Percentiles rank a stretch among this genome's conserved stretches.
phyloP scores from a whole-genome alignment of 2,797 vertebrate genomes.

The Pristis pectinata region DNA sequence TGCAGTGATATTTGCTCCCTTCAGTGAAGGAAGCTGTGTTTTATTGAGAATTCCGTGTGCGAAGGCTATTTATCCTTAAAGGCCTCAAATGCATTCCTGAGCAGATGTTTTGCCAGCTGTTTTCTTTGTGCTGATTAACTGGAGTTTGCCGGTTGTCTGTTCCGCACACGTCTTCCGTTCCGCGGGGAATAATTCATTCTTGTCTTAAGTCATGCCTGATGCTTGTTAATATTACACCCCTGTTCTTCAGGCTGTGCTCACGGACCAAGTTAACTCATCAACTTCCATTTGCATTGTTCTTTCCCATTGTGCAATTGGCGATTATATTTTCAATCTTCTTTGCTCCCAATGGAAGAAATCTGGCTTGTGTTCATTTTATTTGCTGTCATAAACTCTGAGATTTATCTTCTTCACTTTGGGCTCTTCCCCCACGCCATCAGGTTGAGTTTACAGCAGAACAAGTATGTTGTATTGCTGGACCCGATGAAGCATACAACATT shows the following conservation, averaged over 20 bases:
- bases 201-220: neutral
- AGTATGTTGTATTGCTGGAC: neutral
- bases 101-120: slow-evolving; percentile 19
- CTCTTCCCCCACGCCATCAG: neutral
- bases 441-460: neutral
- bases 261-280: neutral
- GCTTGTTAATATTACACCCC: neutral
- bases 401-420: neutral
- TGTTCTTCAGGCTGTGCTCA: neutral
- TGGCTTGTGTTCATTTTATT: neutral
- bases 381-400: neutral
- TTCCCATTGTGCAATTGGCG: neutral
- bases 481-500: neutral
- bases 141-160: neutral
- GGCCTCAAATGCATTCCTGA: neutral
- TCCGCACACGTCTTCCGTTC: neutral
- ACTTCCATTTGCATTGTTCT: neutral
- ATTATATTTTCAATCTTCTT: neutral
- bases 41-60: neutral
- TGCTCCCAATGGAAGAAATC: neutral
- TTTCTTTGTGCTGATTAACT: neutral
- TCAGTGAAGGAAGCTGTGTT: neutral
- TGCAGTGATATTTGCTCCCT: neutral
- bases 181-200: neutral
- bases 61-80: neutral